A percentile compares a stretch with the other conserved stretches of the same genome.
These are phyloP conservation scores for Pleuronectes platessa DNA, from an alignment of 2,113 vertebrate species.

Conservation along the genomic window DNA sequence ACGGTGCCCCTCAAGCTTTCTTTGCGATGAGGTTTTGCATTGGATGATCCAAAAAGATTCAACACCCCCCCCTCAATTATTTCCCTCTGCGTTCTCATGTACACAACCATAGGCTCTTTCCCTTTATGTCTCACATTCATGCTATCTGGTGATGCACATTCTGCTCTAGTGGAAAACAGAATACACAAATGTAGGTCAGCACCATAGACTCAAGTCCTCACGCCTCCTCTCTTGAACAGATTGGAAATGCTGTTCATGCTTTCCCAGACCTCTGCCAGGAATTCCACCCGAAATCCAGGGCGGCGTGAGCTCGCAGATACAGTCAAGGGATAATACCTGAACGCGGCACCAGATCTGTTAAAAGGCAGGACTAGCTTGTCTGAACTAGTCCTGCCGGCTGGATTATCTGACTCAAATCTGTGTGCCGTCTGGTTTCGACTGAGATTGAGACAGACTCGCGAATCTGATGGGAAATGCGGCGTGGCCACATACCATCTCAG, in stretches of 20 bases:
- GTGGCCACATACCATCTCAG: conserved; percentile 21
- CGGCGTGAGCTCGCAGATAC: conserved; percentile 44
- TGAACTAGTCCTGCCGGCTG: background rate
- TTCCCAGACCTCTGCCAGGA: conserved; percentile 71
- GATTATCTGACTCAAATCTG: background rate
- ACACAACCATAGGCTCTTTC: background rate
- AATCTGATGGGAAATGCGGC: conserved; percentile 47
- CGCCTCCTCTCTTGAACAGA: conserved; percentile 35
- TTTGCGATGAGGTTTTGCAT: conserved; percentile 9
- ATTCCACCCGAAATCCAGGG: conserved; percentile 41
- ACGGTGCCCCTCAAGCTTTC: background rate
- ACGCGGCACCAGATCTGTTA: background rate
- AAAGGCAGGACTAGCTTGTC: background rate
- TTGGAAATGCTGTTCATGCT: conserved; percentile 63
- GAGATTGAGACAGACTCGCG: conserved; percentile 7
- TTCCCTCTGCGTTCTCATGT: background rate
- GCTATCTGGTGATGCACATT: conserved; percentile 61
- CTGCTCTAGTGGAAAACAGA: conserved; percentile 76
- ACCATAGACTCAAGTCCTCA: conserved; percentile 51
- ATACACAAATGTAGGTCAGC: conserved; percentile 78
- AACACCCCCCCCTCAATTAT: background rate
- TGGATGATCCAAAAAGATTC: conserved; percentile 29
- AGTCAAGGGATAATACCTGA: conserved; percentile 28
- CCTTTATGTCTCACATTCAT: conserved; percentile 50
- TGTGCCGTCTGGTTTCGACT: background rate